Conservation (phyloP, 2,888 invertebrate genomes). For the Thumatha senex region DNA sequence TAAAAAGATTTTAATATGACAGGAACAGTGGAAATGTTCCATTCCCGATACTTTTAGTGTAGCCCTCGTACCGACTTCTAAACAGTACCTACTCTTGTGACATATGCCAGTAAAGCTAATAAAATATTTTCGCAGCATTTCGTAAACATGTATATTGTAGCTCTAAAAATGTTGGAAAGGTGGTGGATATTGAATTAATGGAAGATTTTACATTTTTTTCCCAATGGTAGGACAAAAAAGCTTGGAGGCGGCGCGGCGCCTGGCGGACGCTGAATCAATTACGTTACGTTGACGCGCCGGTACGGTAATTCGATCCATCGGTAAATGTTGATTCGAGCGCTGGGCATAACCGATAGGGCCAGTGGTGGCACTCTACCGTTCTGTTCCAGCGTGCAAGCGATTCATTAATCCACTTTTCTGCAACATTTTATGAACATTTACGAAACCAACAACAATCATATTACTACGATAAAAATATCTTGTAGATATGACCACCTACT, state of each 20-base stretch:
- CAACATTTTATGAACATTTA: conserved; percentile 22
- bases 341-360: conserved; percentile 48
- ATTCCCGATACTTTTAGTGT: no score
- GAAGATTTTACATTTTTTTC: conserved; percentile 66
- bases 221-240: conserved; percentile 63
- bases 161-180: conserved; percentile 45
- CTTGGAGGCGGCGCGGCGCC: conserved; percentile 60
- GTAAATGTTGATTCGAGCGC: conserved; percentile 80
- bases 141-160: neutral
- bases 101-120: no score
- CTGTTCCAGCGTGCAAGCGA: conserved; percentile 31
- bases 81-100: no score
- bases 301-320: conserved; percentile 76
- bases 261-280: conserved; percentile 75
- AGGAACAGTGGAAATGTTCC: no score
- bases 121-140: no score
- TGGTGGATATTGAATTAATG: conserved; percentile 71
- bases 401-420: conserved; percentile 58
- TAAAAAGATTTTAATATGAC: no score
- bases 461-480: neutral
- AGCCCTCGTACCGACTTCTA: no score
- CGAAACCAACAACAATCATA: no score
- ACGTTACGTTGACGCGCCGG: conserved; percentile 69
- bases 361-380: conserved; percentile 16
- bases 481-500: no score